Evolutionary conservation across 2,888 invertebrate species (phyloP), one percentile per base, ranked within the genome.

Genomic region (Bellardia pandia): DNA sequence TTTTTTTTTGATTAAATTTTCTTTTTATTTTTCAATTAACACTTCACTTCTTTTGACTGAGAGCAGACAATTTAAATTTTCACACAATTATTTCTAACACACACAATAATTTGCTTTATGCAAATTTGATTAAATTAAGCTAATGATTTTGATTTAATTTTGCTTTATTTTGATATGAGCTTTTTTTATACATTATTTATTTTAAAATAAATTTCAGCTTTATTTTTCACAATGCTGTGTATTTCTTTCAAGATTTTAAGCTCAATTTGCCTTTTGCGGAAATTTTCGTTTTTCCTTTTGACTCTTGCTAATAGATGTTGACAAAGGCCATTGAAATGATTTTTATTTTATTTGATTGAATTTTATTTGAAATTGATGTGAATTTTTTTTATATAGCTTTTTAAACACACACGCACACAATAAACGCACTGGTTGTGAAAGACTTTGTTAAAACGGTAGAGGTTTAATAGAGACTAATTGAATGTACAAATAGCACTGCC

Each of bases 341-440:
- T 37, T n/a, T 40, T 33, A 42, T 72, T 40, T 30, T n/a, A 45
- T 60, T 75, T 75, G 60, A 75, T 75, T 60, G 33, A 23, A 45
- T 60, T 53, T 37, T 16, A 42, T 69, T 60, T 74, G 6, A 60
- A 37, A 30, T 45, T n/a, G 6, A 33, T 62, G 62, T 62, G 33
- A 66, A 42, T 16, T 66, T 40, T 48, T 9, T 56, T 42, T 40
- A 8, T 72, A n/a, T 58, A 13, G 0, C 8, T 58, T 30, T 30
- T 74, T 9, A n/a, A 37, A 37, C 37, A 42, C 42, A 42, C 23
- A 42, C 3, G 2, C 13, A 9, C 68, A 30, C 68, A 30, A 48
- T n/a, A 48, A 45, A 68, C 30, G 14, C 48, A 30, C 14, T 48
- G 30, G 13, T 48, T 48, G 30, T 66, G 9, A 9, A 48, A 48